Evolutionary conservation across 2,797 vertebrate species (phyloP).

Genomic region (Microctenopoma lineatum): DNA sequence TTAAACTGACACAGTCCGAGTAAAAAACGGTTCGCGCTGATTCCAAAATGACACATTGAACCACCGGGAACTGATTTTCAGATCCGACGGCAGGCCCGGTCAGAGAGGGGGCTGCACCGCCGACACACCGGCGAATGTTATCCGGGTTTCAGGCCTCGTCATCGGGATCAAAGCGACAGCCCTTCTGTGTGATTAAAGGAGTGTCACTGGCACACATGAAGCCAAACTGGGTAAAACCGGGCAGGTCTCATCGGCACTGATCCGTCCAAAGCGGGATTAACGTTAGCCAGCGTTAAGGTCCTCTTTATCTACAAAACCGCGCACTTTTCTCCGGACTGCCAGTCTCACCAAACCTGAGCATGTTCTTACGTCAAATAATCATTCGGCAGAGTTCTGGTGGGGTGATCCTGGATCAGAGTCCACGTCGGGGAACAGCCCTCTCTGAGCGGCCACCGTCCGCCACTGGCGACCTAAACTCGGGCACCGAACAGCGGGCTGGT

Average conservation of each 20-base stretch:
- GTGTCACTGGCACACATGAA: not conserved
- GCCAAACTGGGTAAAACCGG: not conserved
- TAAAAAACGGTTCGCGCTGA: not conserved
- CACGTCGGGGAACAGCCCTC: not conserved
- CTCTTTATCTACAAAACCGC: not conserved
- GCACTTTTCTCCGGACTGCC: constrained; percentile 2
- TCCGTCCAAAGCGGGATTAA: not conserved
- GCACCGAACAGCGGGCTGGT: constrained; percentile 1
- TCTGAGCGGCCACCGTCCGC: not conserved
- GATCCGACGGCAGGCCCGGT: not conserved
- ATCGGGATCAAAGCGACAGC: not conserved
- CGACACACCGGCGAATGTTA: no score
- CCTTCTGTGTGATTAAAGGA: no score
- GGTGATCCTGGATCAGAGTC: constrained; percentile 5
- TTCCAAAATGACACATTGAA: not conserved
- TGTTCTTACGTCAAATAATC: not conserved
- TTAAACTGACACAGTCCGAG: not conserved
- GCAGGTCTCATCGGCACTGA: not conserved
- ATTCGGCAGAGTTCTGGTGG: not conserved
- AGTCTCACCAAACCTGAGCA: not conserved
- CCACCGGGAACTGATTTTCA: not conserved
- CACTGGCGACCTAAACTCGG: not conserved
- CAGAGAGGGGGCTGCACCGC: not conserved
- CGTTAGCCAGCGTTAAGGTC: no score
- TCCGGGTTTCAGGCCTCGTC: not conserved